Evolutionary conservation across 2,888 invertebrate genomes (phyloP), one percentile per base, ranked within the genome.

Genomic region (Endotricha flammealis): DNA sequence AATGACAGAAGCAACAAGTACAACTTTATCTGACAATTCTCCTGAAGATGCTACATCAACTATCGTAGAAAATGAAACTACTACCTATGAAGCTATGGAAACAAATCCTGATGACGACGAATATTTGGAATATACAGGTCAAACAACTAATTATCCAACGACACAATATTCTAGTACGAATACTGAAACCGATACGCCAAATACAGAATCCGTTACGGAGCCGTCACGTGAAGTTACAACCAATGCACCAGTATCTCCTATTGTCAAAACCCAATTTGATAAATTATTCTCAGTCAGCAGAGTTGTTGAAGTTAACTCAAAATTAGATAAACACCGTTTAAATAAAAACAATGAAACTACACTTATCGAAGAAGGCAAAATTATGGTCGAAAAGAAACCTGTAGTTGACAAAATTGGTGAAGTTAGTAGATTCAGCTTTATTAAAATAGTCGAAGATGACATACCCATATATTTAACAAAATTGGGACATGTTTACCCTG

Each of bases 241-340:
- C 11, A 54, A 46, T 25, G 41, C 54, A 31, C 53, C 73, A 37
- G 56, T 64, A 30, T 52, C 74, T 4, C 79, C 79, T 3, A 64
- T 79, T 7, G 60, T 86, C 14, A 86, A 86, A 70, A 80, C 86
- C 12, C 85, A 86, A 52, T 76, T 87, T 16, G 88, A 91, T 51
- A 90, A 90, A 67, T 58, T 92, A 10, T 90, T 92, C 42, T 91
- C 92, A 50, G 89, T 93, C 0, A 92, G 90, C 64, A 83, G 92
- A 61, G 89, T 91, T 16, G 90, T 91, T 2, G 91, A 92, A 75
- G 89, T 92, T 1, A 90, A 90, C 22, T 90, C 91, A 0, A 90
- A 91, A 64, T 85, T 90, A 57, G 89, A 89, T 17, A 90, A 90
- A 59, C 79, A 88, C 32, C 88, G 88, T 11, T 53, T 88, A 5